Base-by-base conservation (phyloP, 2,113 vertebrate genomes). In the Sapayoa aenigma region DNA sequence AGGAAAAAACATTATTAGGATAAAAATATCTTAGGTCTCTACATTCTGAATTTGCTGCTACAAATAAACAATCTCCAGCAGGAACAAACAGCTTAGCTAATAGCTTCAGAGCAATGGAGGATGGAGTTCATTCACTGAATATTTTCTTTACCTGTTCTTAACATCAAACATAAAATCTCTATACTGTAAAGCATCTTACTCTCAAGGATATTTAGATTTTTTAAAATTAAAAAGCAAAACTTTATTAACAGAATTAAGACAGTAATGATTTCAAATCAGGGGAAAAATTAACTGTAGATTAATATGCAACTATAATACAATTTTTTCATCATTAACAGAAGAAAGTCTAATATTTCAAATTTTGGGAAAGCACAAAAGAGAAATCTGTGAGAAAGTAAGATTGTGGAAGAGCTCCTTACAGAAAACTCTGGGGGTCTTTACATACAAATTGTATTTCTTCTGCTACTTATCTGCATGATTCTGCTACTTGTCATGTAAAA, bases 401-500 rank as follows among this genome's bases (percentile, higher is more conserved):
- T 9, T 42, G 12, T 58, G 42, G 12, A 80, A 42, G 37, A 55
- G 18, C 30, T 44, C 24, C 92, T 62, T 30, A 63, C 12, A 73
- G 62, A 49, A 74, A 86, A 55, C 35, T 21, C 22, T 4, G 16
- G 19, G 23, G 46, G 37, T 65, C 52, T 90, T 77, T 65, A 65
- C 42, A 52, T 60, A 92, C 42, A 49, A 79, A 60, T 8, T 59
- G 9, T 37, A 69, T 72, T 82, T 85, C 58, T 94, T 78, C 92
- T 88, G 53, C 42, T 87, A 74, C 37, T 96, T 92, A 60, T 87
- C 79, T 82, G 76, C 35, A 33, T 72, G 65, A 89, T 93, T 88
- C 86, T 95, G 90, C 60, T 93, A 78, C 88, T 89, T 90, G 95
- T 94, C 93, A 96, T 87, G 56, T 84, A 81, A 93, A 94, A 97